Conservation (phyloP, 1,140 invertebrate species). For the Aphis gossypii region DNA sequence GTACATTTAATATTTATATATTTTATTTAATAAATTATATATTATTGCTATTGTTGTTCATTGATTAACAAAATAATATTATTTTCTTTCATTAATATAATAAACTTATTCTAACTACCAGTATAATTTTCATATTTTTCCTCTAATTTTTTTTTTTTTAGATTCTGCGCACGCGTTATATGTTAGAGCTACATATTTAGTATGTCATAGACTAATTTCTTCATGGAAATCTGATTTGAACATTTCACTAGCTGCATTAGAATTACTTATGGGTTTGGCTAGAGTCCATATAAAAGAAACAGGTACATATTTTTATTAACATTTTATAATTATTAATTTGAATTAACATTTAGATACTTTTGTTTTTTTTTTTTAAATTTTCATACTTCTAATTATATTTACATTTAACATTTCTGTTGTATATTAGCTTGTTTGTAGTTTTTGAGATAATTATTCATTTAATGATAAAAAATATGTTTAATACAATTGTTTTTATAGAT, state of each 20-base stretch:
- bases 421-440: not conserved
- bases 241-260: constrained; percentile 90
- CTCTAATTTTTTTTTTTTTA: constrained; percentile 64
- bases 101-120: not conserved
- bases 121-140: not conserved
- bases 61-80: not conserved
- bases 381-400: not conserved
- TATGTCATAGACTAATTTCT: constrained; percentile 92
- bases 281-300: constrained; percentile 84
- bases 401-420: not conserved
- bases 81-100: not conserved
- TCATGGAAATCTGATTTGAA: constrained; percentile 97
- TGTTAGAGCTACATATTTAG: constrained; percentile 88
- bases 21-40: not conserved
- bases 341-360: not conserved
- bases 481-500: not conserved
- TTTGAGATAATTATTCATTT: not conserved
- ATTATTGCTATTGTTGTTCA: not conserved
- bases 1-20: not conserved
- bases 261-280: constrained; percentile 88
- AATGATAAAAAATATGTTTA: not conserved
- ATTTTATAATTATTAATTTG: not conserved
- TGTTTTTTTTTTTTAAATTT: too few species aligned
- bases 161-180: constrained; percentile 87
- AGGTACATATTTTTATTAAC: constrained; percentile 68